Evolutionary conservation across 2,888 invertebrate species (phyloP).

Genomic region (Oxyscelio sp.): DNA sequence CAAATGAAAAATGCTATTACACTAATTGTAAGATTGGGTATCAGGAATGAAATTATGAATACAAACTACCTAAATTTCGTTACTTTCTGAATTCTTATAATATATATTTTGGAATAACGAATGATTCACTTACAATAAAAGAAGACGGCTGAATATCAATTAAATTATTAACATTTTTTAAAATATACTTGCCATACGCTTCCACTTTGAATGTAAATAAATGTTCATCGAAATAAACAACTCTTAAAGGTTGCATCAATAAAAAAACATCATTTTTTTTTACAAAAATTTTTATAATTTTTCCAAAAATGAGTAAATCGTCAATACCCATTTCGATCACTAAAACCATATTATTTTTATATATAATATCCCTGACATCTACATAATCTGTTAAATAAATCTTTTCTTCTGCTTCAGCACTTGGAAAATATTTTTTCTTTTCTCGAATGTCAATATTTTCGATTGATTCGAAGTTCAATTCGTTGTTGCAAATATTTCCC

Average conservation of each 20-base stretch:
- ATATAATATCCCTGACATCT: constrained; percentile 9
- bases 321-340: constrained; percentile 20
- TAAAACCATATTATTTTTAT: constrained; percentile 33
- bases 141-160: too few species aligned
- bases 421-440: constrained; percentile 39
- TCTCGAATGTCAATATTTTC: constrained; percentile 29
- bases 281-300: constrained; percentile 23
- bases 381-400: constrained; percentile 17
- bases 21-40: too few species aligned
- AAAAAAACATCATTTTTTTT: not conserved
- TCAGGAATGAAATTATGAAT: too few species aligned
- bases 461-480: constrained; percentile 18
- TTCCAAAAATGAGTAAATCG: constrained; percentile 23
- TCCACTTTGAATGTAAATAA: too few species aligned
- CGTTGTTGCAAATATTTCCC: constrained; percentile 10
- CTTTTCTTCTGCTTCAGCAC: not conserved
- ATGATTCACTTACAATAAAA: too few species aligned
- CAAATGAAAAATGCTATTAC: too few species aligned
- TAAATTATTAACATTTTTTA: too few species aligned
- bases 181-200: too few species aligned
- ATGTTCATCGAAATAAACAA: constrained; percentile 22
- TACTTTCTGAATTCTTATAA: too few species aligned
- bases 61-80: too few species aligned
- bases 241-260: constrained; percentile 2
- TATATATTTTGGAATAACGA: too few species aligned